Conservation (phyloP, 64 coral and sea anemone genomes). For the Montipora sp. region DNA sequence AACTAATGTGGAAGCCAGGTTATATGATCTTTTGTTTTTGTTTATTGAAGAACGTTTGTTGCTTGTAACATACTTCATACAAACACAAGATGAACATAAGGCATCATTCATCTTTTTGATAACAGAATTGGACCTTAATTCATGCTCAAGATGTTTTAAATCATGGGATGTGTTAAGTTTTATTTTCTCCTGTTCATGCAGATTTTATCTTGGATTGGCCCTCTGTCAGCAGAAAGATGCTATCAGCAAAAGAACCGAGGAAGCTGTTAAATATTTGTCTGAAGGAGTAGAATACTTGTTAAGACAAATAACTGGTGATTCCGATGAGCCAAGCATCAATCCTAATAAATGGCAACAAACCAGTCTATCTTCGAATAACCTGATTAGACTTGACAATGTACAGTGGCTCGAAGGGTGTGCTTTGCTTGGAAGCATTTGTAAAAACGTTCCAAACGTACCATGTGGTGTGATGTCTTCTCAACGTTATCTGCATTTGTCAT, state of each 20-base stretch:
- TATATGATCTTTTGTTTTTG: not conserved
- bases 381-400: conserved; percentile 62
- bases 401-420: conserved; percentile 79
- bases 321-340: not conserved
- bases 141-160: not conserved
- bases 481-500: conserved; percentile 49
- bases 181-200: not conserved
- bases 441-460: conserved; percentile 10
- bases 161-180: not conserved
- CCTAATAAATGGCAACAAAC: conserved; percentile 44
- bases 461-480: conserved; percentile 63
- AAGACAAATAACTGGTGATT: conserved; percentile 39
- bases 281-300: conserved; percentile 88
- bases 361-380: conserved; percentile 29
- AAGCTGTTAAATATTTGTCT: conserved; percentile 76
- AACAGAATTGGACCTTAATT: not conserved
- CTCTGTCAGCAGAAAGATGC: conserved; percentile 70
- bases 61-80: not conserved
- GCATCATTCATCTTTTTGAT: not conserved
- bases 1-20: conserved; percentile 88
- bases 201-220: conserved; percentile 87
- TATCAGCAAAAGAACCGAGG: conserved; percentile 60
- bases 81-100: too few species aligned
- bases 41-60: not conserved
- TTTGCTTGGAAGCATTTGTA: conserved; percentile 60